A percentile compares a stretch with the other conserved stretches of the same genome.
These are phyloP conservation scores for Bostrychus sinensis DNA, from an alignment of 2,113 vertebrate genomes.

Conservation along the genomic window DNA sequence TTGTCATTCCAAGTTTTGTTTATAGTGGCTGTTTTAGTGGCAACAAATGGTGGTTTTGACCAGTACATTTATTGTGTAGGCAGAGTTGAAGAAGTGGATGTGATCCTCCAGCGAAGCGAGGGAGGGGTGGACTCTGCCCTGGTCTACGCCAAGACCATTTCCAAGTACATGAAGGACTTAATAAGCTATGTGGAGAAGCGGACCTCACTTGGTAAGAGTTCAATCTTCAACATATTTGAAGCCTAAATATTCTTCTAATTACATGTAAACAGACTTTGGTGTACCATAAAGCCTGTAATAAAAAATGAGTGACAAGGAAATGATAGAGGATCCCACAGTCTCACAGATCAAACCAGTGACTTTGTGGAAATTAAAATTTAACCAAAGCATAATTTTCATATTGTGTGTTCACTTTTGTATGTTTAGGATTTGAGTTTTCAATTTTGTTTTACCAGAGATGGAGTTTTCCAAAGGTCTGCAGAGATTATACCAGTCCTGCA, in stretches of 20 bases:
- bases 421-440: too few species aligned
- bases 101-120: constrained; percentile 90
- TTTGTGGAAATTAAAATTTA: too few species aligned
- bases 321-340: too few species aligned
- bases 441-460: constrained; percentile 77
- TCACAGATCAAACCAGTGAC: too few species aligned
- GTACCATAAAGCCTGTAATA: not conserved
- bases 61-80: constrained; percentile 51
- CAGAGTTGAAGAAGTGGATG: constrained; percentile 85
- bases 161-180: constrained; percentile 97
- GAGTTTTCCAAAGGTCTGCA: constrained; percentile 93
- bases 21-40: not conserved
- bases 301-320: too few species aligned
- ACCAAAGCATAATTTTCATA: not conserved
- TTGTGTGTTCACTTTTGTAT: not conserved
- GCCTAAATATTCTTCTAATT: too few species aligned
- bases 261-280: too few species aligned
- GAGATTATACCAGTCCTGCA: constrained; percentile 88
- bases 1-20: not conserved
- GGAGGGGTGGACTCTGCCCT: constrained; percentile 90
- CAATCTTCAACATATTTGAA: too few species aligned
- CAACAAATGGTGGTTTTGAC: not conserved
- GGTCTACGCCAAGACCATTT: constrained; percentile 88
- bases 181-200: constrained; percentile 90
- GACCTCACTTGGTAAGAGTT: constrained; percentile 81